Base-by-base conservation (phyloP, 2,113 vertebrate species). In the Notarius lentiginosus region DNA sequence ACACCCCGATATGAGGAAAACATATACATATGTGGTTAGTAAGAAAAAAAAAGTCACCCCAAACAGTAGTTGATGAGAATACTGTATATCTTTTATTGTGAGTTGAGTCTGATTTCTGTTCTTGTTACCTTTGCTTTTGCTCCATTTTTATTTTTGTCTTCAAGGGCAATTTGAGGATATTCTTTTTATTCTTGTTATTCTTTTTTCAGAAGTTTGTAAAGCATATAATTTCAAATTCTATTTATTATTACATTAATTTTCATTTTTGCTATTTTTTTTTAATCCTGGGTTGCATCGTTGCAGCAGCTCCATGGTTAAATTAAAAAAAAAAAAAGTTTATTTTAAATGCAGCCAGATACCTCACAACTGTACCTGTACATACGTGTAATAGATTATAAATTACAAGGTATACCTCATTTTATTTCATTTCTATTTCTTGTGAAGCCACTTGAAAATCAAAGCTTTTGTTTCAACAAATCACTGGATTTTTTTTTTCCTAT, bases 391-490 rank as follows among this genome's bases (percentile, higher is more conserved):
- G 86, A 92, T 90, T 89, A 91, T 90, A 89, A 93, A 92, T 83
- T 86, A 93, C 93, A 86, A 94, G 88, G 93, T 89, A 94, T 95
- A 95, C 94, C 93, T 95, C 94, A 94, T 93, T 68, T 80, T 84
- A 86, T 91, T 93, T 93, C 79, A 90, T 94, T 92, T 91, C 84
- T 91, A 27, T 90, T 89, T 91, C 87, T 91, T 94, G 90, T 93
- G 89, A 90, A 91, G 89, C 90, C 91, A 94, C 90, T 94, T 94
- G 89, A 90, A 89, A 89, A 91, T 88, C 87, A 88, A 89, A 90
- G 88, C 92, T 87, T 94, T 91, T 91, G 85, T 27, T 92, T 93
- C 88, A 91, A 91, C 73, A 87, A 86, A 92, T 94, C 92, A 93
- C 92, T 94, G 93, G 92, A 91, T 92, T 91, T 86, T 88, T 80